Percentiles rank a stretch among this genome's conserved stretches.
Evolutionary conservation across 2,888 invertebrate species (phyloP).

Genomic region (Andrena haemorrhoa): DNA sequence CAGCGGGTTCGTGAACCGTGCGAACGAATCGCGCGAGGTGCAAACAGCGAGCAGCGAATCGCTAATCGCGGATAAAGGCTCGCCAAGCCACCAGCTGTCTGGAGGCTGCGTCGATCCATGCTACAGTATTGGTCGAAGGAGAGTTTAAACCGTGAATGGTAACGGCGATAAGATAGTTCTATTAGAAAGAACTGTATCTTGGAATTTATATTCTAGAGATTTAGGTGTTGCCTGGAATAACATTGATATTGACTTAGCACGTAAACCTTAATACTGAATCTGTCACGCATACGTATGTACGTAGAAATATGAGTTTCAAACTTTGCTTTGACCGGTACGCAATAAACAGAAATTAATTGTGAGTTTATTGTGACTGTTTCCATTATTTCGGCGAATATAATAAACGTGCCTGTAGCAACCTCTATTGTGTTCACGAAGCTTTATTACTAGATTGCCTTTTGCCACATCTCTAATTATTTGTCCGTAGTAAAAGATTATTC

Average conservation of each 20-base stretch:
- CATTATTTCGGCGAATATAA: too few species aligned
- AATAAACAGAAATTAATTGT: too few species aligned
- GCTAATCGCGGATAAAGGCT: constrained; percentile 35
- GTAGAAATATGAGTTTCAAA: too few species aligned
- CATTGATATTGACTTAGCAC: too few species aligned
- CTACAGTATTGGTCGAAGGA: background rate
- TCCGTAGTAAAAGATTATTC: background rate
- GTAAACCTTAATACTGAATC: too few species aligned
- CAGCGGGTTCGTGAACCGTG: constrained; percentile 49
- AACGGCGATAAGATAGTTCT: too few species aligned
- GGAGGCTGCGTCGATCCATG: background rate
- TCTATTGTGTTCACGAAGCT: background rate
- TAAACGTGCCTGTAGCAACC: background rate
- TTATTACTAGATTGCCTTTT: background rate
- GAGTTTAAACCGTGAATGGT: background rate
- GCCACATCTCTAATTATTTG: background rate
- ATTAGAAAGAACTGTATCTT: too few species aligned
- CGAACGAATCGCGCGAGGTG: constrained; percentile 37
- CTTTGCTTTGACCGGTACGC: too few species aligned
- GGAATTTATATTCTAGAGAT: too few species aligned
- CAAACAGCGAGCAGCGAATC: constrained; percentile 32
- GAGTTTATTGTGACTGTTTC: too few species aligned
- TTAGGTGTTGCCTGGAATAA: too few species aligned
- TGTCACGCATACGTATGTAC: too few species aligned
- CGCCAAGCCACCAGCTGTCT: background rate